These are phyloP conservation scores for Acrocera orbiculus DNA, from an alignment of 2,888 invertebrate species.

Conservation along the genomic window DNA sequence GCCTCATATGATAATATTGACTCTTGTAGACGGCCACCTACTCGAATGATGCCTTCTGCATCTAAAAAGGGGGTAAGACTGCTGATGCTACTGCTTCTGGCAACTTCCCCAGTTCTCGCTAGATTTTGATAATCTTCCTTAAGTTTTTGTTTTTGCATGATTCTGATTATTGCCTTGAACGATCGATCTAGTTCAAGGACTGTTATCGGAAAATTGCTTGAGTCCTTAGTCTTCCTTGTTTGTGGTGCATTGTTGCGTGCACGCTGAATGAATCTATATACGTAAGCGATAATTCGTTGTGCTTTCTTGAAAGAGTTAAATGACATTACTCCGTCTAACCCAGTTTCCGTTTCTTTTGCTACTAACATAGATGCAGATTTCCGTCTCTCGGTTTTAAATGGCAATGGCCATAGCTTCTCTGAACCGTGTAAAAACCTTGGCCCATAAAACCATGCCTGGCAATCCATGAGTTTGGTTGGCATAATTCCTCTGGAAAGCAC, in stretches of 20 bases:
- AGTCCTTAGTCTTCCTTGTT: too few species aligned
- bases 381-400: too few species aligned
- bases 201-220: too few species aligned
- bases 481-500: slow-evolving; percentile 9
- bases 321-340: too few species aligned
- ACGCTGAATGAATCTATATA: too few species aligned
- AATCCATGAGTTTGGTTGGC: slow-evolving; percentile 6
- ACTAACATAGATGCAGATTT: too few species aligned
- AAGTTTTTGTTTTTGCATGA: not conserved
- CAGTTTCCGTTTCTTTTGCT: too few species aligned
- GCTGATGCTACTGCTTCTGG: not conserved
- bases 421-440: slow-evolving; percentile 5
- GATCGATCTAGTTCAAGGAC: too few species aligned
- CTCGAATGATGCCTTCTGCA: slow-evolving; percentile 14
- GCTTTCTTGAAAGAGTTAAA: too few species aligned
- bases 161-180: too few species aligned
- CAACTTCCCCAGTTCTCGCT: not conserved
- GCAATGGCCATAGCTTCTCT: not conserved
- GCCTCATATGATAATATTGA: slow-evolving; percentile 11
- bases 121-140: not conserved
- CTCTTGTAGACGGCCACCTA: slow-evolving; percentile 16
- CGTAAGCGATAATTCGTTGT: too few species aligned
- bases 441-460: slow-evolving; percentile 11
- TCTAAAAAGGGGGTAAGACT: slow-evolving; percentile 12
- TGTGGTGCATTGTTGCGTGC: too few species aligned